Conservation (phyloP, 1,140 invertebrate genomes). For the Belonocnema kinseyi region DNA sequence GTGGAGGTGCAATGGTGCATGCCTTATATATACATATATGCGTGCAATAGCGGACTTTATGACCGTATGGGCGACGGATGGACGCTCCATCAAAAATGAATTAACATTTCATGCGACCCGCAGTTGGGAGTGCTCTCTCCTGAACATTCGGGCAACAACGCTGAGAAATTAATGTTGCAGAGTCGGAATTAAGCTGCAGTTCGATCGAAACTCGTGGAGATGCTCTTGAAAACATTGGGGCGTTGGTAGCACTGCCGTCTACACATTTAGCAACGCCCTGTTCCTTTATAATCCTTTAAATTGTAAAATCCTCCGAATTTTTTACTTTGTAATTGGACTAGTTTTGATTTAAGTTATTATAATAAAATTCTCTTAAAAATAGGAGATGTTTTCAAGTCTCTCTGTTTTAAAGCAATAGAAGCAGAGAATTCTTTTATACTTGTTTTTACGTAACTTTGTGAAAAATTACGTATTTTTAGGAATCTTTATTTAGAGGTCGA, state of each 20-base stretch:
- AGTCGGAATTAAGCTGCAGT: slow-evolving; percentile 50
- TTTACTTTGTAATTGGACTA: not conserved
- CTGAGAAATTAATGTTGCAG: slow-evolving; percentile 52
- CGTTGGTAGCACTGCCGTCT: slow-evolving; percentile 33
- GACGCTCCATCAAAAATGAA: slow-evolving; percentile 35
- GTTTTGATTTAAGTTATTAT: too few species aligned
- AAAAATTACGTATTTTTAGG: too few species aligned
- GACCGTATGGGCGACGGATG: slow-evolving; percentile 24
- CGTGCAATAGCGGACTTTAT: slow-evolving; percentile 10
- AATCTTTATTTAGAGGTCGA: too few species aligned
- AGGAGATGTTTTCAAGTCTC: too few species aligned
- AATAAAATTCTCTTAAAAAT: too few species aligned
- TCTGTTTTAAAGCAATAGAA: too few species aligned
- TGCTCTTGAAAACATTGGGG: slow-evolving; percentile 45
- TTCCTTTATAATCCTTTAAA: not conserved
- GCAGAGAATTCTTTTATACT: too few species aligned
- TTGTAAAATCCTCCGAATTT: not conserved
- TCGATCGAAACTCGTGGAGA: slow-evolving; percentile 37
- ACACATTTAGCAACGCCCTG: slow-evolving; percentile 6
- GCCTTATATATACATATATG: slow-evolving; percentile 34
- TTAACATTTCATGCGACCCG: slow-evolving; percentile 41
- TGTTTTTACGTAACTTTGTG: too few species aligned
- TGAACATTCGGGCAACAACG: slow-evolving; percentile 35
- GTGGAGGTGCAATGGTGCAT: not conserved
- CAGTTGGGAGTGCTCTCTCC: slow-evolving; percentile 33